Conservation (phyloP, 1,140 invertebrate genomes). For the Drosophila rufa region DNA sequence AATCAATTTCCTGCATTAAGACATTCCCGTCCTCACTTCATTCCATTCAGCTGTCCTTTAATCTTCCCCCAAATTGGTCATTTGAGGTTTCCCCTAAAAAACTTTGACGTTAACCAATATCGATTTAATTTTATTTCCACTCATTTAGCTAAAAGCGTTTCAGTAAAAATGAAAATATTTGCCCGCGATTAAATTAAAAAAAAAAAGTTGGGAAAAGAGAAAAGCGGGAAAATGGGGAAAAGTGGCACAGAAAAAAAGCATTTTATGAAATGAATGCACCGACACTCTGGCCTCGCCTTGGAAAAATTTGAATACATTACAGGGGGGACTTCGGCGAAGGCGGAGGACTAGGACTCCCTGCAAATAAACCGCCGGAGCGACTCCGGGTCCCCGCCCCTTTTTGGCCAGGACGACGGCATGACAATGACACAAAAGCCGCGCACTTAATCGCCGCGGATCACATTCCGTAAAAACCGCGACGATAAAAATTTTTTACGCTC, state of each 20-base stretch:
- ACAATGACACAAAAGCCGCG: conserved; percentile 84
- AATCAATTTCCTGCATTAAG: conserved; percentile 33
- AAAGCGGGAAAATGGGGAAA: conserved; percentile 30
- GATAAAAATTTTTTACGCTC: conserved; percentile 84
- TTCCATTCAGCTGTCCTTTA: background rate
- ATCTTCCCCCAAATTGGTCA: conserved; percentile 46
- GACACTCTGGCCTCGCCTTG: conserved; percentile 79
- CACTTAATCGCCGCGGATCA: conserved; percentile 84
- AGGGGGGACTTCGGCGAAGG: conserved; percentile 25
- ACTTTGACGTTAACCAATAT: conserved; percentile 75
- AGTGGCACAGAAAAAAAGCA: conserved; percentile 56
- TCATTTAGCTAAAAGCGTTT: conserved; percentile 83
- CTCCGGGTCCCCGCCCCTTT: conserved; percentile 26
- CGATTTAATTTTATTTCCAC: conserved; percentile 85
- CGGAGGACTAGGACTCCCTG: conserved; percentile 46
- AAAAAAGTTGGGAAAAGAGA: conserved; percentile 35
- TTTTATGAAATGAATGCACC: conserved; percentile 83
- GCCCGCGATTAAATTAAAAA: conserved; percentile 81
- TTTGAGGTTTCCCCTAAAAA: conserved; percentile 51
- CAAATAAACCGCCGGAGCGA: conserved; percentile 63
- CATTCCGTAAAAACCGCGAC: conserved; percentile 84
- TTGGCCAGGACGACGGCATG: conserved; percentile 67
- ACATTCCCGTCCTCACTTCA: background rate
- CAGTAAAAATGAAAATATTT: conserved; percentile 81
- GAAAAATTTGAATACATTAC: conserved; percentile 84